Evolutionary conservation across 2,113 vertebrate species (phyloP).

Genomic region (Lophius piscatorius): DNA sequence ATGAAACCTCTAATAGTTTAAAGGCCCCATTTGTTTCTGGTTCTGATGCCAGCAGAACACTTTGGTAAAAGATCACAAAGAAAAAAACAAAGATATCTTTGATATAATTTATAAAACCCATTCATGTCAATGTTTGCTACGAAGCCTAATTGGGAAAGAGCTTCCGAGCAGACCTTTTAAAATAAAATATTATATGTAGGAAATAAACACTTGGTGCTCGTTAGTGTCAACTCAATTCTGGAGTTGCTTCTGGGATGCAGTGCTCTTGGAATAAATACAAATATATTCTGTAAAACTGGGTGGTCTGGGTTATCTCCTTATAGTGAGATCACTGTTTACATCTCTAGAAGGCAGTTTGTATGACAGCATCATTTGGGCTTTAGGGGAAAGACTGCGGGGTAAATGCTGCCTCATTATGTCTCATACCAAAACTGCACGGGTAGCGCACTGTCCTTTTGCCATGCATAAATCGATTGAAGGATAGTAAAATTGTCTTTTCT

Average conservation of each 20-base stretch:
- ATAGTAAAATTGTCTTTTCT: neutral
- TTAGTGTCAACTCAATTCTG: neutral
- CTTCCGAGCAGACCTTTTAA: constrained; percentile 8
- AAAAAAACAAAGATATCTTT: neutral
- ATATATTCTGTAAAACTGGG: too few relatives aligned
- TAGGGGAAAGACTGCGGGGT: too few relatives aligned
- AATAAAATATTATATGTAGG: constrained; percentile 1
- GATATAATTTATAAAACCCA: neutral
- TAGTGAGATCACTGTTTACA: neutral
- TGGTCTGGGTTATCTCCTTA: too few relatives aligned
- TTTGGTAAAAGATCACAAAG: constrained; percentile 15
- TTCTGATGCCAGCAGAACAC: constrained; percentile 6
- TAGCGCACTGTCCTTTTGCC: too few relatives aligned
- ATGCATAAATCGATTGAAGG: neutral
- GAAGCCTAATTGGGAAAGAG: constrained; percentile 4
- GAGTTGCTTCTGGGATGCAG: neutral
- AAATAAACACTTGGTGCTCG: neutral
- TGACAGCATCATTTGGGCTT: too few relatives aligned
- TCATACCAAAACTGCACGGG: too few relatives aligned
- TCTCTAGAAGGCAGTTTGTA: too few relatives aligned
- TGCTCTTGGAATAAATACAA: too few relatives aligned
- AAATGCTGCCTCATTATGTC: too few relatives aligned
- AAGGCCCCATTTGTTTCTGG: constrained; percentile 30
- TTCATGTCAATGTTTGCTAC: constrained; percentile 2
- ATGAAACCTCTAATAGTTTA: constrained; percentile 26